Conservation (phyloP, 2,888 invertebrate species). For the Zygaena filipendulae region DNA sequence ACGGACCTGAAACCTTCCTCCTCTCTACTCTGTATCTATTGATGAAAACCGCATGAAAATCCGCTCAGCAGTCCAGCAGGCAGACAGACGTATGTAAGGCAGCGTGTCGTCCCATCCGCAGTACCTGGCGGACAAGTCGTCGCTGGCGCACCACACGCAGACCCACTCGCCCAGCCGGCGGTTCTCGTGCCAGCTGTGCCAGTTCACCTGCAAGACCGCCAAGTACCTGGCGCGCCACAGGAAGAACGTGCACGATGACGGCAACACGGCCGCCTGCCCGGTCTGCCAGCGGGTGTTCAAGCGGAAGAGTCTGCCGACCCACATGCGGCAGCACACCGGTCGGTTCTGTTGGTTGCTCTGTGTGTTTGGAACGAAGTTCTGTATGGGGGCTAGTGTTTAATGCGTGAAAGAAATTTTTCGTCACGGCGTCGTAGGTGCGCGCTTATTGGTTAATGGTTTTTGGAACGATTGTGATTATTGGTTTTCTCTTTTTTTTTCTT, state of each 20-base stretch:
- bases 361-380: neutral
- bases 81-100: too few species aligned
- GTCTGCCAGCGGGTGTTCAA: slow-evolving; percentile 32
- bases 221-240: slow-evolving; percentile 29
- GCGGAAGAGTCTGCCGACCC: slow-evolving; percentile 22
- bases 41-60: too few species aligned
- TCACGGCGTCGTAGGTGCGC: too few species aligned
- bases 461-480: too few species aligned
- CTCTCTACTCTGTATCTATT: too few species aligned
- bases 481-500: neutral
- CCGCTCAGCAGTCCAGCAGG: too few species aligned
- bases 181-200: slow-evolving; percentile 26
- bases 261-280: slow-evolving; percentile 20
- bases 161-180: slow-evolving; percentile 22
- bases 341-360: too few species aligned
- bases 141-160: slow-evolving; percentile 20
- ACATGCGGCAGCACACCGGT: slow-evolving; percentile 35
- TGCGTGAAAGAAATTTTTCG: too few species aligned
- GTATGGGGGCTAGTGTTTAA: too few species aligned
- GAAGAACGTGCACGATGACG: slow-evolving; percentile 20
- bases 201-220: slow-evolving; percentile 26
- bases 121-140: slow-evolving; percentile 21
- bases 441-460: too few species aligned
- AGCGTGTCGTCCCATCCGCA: too few species aligned
- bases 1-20: too few species aligned